Conservation (phyloP, 2,797 vertebrate genomes). For the Brotula barbata region DNA sequence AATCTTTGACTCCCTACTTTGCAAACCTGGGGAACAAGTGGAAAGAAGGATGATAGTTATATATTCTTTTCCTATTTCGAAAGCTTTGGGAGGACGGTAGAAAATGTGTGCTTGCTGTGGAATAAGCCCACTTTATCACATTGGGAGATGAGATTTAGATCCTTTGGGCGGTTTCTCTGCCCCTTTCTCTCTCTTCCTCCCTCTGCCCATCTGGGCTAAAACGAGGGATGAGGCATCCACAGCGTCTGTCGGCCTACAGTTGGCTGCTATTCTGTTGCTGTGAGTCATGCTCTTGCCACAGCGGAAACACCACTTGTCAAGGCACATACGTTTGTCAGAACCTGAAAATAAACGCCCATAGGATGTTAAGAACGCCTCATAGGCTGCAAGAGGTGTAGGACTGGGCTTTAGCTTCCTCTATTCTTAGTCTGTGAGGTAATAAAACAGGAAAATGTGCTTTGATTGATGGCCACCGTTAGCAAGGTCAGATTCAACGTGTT, state of each 20-base stretch:
- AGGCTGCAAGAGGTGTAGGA: constrained; percentile 18
- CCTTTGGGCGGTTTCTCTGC: constrained; percentile 6
- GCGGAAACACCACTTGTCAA: constrained; percentile 24
- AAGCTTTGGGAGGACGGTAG: constrained; percentile 14
- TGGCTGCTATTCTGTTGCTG: constrained; percentile 30
- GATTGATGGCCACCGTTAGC: not conserved
- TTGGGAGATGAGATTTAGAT: constrained; percentile 45
- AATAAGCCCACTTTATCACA: constrained; percentile 21
- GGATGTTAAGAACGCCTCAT: constrained; percentile 25
- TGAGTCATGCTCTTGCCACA: constrained; percentile 43
- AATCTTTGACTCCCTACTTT: constrained; percentile 32
- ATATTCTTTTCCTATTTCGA: constrained; percentile 6
- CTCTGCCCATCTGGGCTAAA: constrained; percentile 31
- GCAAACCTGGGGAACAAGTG: constrained; percentile 27
- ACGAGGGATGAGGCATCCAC: constrained; percentile 38
- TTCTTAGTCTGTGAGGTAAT: constrained; percentile 16
- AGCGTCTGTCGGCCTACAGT: constrained; percentile 38
- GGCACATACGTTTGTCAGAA: constrained; percentile 32
- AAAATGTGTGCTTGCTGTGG: constrained; percentile 10
- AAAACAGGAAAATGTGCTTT: not conserved
- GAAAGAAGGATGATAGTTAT: not conserved
- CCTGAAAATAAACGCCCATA: constrained; percentile 10
- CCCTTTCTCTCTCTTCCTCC: constrained; percentile 1
- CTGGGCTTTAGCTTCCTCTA: not conserved
- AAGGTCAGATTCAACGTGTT: not conserved